phyloP scores from a whole-genome alignment of 1,140 invertebrate species.

The Goniozus legneri region DNA sequence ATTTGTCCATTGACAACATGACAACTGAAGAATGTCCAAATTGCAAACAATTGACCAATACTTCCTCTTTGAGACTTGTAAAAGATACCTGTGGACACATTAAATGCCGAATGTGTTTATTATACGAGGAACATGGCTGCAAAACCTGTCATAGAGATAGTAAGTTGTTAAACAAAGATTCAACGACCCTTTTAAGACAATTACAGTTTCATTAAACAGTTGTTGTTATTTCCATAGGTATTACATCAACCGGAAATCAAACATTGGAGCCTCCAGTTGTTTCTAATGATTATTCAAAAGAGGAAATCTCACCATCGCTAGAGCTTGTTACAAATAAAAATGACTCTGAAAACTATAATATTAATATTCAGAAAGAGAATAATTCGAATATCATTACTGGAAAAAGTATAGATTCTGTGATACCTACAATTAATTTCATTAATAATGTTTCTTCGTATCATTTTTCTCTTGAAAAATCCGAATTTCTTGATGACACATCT shows the following conservation, averaged over 20 bases:
- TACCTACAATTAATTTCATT: too few relatives aligned
- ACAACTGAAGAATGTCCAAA: conserved; percentile 41
- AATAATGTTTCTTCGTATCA: too few relatives aligned
- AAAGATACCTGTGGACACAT: conserved; percentile 45
- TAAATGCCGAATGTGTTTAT: conserved; percentile 46
- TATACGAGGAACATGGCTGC: conserved; percentile 47
- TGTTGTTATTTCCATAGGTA: too few relatives aligned
- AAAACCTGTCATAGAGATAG: conserved; percentile 41
- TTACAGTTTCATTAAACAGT: neutral
- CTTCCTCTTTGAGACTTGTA: conserved; percentile 39
- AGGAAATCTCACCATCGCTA: conserved; percentile 23
- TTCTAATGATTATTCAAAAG: conserved; percentile 6
- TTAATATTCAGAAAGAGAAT: too few relatives aligned
- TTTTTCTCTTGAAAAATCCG: too few relatives aligned
- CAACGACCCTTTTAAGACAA: too few relatives aligned
- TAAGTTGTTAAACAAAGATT: too few relatives aligned
- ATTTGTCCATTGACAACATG: too few relatives aligned
- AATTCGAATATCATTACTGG: neutral
- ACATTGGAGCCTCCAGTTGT: neutral
- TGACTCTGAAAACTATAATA: conserved; percentile 2
- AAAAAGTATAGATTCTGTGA: neutral
- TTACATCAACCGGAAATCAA: too few relatives aligned
- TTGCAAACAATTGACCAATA: conserved; percentile 37
- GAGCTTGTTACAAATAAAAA: conserved; percentile 32
- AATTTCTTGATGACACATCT: too few relatives aligned